Conservation (phyloP, 2,797 vertebrate genomes). For the Darevskia mixta region DNA sequence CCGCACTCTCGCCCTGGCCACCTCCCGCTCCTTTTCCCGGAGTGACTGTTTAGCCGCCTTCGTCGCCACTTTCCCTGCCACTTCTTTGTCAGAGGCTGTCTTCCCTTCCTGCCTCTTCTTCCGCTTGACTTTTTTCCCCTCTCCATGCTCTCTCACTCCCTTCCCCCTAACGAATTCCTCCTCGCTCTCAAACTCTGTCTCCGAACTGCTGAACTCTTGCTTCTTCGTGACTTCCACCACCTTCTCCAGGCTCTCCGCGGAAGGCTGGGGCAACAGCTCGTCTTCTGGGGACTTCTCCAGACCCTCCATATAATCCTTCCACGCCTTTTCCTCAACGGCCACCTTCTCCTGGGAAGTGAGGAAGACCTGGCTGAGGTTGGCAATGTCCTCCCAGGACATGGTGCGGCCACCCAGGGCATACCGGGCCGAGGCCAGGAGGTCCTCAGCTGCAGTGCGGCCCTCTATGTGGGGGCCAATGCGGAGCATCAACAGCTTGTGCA, state of each 20-base stretch:
- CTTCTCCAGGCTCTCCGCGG: not conserved
- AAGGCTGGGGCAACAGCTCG: not conserved
- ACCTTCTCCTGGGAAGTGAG: accelerated
- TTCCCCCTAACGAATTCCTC: not conserved
- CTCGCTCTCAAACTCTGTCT: not conserved
- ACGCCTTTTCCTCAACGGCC: accelerated
- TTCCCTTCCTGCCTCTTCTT: not conserved
- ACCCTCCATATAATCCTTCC: not conserved
- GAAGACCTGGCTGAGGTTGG: not conserved
- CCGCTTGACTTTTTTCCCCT: accelerated
- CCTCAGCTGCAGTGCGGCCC: not conserved
- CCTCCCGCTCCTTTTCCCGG: not conserved
- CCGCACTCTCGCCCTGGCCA: not conserved
- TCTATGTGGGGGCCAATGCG: not conserved
- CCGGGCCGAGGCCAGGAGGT: not conserved
- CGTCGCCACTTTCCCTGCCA: accelerated
- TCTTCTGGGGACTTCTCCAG: not conserved
- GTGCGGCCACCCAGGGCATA: not conserved
- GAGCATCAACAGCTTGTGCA: slow-evolving; percentile 30
- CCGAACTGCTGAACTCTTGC: not conserved
- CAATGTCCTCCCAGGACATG: slow-evolving; percentile 12
- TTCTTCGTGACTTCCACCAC: not conserved
- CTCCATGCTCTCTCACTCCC: not conserved
- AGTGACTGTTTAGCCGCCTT: too few species aligned
- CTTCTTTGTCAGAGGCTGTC: not conserved